phyloP scores from a whole-genome alignment of 2,113 vertebrate species.

The Ceuthmochares aereus region DNA sequence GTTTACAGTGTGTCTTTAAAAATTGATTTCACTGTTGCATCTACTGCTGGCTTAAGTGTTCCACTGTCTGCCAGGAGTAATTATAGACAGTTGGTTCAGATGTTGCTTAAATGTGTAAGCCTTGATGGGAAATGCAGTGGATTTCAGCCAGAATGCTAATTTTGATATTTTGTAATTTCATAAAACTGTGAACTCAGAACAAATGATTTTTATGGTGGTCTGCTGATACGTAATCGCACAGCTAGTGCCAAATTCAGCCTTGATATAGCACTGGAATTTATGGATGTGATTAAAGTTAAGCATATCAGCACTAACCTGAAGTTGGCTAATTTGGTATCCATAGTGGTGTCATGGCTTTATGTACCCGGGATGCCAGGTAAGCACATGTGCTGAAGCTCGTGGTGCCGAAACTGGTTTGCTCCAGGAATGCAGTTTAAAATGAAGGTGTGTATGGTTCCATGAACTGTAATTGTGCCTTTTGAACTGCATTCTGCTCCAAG shows the following conservation, averaged over 20 bases:
- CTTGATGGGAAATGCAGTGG: conserved; percentile 76
- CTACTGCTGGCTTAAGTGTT: conserved; percentile 59
- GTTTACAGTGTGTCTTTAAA: conserved; percentile 63
- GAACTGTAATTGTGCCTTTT: background rate
- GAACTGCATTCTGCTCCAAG: background rate
- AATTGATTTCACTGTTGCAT: conserved; percentile 61
- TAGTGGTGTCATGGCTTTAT: background rate
- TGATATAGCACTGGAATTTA: background rate
- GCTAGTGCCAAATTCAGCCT: background rate
- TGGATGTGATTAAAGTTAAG: background rate
- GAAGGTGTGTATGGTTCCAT: background rate
- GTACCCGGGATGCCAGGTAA: background rate
- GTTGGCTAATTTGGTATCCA: background rate
- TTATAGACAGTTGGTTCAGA: conserved; percentile 67
- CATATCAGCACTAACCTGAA: background rate
- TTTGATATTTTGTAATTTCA: conserved; percentile 61
- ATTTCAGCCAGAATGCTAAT: conserved; percentile 75
- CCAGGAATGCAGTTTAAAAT: background rate
- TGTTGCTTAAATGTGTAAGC: conserved; percentile 68
- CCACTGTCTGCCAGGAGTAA: conserved; percentile 64
- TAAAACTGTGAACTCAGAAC: conserved; percentile 50
- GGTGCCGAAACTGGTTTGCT: background rate
- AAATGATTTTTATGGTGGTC: conserved; percentile 57
- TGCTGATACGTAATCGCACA: background rate
- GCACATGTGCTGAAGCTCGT: rapidly evolving